phyloP scores from a whole-genome alignment of 2,888 invertebrate species.

The Oconnorella tubifera region DNA sequence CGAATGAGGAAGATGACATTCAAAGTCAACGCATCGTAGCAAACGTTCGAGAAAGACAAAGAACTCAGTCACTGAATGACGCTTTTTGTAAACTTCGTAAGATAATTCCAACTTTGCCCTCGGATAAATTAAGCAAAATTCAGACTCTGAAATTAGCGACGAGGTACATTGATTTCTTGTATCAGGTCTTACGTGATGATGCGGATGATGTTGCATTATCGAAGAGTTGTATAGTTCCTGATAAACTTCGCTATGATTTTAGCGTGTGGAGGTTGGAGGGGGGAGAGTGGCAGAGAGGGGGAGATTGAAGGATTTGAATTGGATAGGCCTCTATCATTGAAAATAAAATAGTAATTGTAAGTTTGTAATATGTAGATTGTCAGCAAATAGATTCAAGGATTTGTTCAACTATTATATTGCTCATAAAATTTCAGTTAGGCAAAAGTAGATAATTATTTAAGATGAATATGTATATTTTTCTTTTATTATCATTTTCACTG shows the following conservation, averaged over 20 bases:
- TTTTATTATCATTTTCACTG: too few relatives aligned
- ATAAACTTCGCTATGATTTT: conserved; percentile 88
- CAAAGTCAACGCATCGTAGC: conserved; percentile 87
- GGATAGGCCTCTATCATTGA: too few relatives aligned
- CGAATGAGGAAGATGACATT: conserved; percentile 50
- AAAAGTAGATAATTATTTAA: too few relatives aligned
- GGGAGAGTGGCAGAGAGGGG: too few relatives aligned
- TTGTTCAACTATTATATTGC: too few relatives aligned
- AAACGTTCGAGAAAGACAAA: conserved; percentile 74
- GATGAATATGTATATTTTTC: too few relatives aligned
- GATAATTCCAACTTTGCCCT: conserved; percentile 95
- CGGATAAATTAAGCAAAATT: conserved; percentile 96
- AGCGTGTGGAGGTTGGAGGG: conserved; percentile 98
- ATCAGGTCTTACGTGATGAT: conserved; percentile 72
- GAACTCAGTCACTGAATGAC: conserved; percentile 61
- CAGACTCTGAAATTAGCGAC: conserved; percentile 94
- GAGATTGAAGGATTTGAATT: too few relatives aligned
- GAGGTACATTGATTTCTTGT: conserved; percentile 87
- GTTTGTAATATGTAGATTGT: too few relatives aligned
- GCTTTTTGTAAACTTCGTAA: conserved; percentile 89
- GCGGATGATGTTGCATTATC: conserved; percentile 24
- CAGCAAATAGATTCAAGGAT: too few relatives aligned
- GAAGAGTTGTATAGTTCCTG: conserved; percentile 58
- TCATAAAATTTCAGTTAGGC: too few relatives aligned
- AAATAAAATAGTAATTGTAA: too few relatives aligned